These are phyloP conservation scores for Monopterus albus DNA, from an alignment of 2,113 vertebrate species.

Conservation along the genomic window DNA sequence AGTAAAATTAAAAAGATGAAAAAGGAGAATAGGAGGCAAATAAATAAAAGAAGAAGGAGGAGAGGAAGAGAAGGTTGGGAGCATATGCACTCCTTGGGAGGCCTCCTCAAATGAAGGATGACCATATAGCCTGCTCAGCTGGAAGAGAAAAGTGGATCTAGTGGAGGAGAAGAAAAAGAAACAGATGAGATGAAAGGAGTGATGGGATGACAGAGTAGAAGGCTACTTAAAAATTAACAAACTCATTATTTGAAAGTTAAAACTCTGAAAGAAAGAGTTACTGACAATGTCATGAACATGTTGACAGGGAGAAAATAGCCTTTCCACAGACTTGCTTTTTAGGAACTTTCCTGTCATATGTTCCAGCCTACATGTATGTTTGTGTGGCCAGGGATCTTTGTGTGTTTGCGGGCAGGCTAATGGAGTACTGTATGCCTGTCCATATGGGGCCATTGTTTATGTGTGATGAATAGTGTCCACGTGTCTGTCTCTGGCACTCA, in stretches of 20 bases:
- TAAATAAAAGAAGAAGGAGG: constrained; percentile 31
- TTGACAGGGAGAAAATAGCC: not conserved
- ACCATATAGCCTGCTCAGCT: constrained; percentile 52
- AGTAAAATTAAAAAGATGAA: constrained; percentile 26
- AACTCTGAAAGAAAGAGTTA: not conserved
- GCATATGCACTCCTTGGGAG: constrained; percentile 63
- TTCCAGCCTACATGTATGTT: constrained; percentile 13
- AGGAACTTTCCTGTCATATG: constrained; percentile 17
- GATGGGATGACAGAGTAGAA: no score
- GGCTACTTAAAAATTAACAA: not conserved
- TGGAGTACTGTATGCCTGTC: constrained; percentile 62
- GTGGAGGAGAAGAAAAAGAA: constrained; percentile 21
- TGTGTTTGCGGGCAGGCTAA: constrained; percentile 59
- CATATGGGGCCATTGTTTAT: constrained; percentile 80
- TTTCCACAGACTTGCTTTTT: not conserved
- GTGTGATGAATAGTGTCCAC: constrained; percentile 79
- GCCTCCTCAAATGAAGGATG: constrained; percentile 65
- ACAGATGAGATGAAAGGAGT: constrained; percentile 15
- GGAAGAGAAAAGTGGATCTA: constrained; percentile 27
- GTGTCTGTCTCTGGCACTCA: constrained; percentile 75
- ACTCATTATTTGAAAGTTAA: not conserved
- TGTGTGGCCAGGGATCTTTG: not conserved
- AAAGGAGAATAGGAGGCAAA: constrained; percentile 33
- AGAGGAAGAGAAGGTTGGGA: constrained; percentile 45
- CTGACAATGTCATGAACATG: not conserved